Percentiles rank a stretch among this genome's conserved stretches.
Conservation (phyloP, 2,113 vertebrate species). For the Corythaixoides concolor region DNA sequence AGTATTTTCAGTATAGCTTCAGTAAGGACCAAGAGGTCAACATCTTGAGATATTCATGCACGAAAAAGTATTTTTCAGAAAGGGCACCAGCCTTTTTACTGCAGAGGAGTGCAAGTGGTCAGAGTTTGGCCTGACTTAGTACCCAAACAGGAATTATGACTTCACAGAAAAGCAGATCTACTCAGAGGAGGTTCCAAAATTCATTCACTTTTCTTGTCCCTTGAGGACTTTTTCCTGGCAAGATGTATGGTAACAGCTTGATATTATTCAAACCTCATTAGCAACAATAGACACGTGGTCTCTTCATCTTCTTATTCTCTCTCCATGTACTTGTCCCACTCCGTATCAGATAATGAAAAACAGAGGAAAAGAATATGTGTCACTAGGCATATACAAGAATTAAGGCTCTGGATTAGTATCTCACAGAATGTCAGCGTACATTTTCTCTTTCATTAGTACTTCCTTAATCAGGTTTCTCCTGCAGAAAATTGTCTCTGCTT, state of each 20-base stretch:
- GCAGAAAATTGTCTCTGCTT: not conserved
- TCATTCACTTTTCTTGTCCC: not conserved
- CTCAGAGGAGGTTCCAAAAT: not conserved
- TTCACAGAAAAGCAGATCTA: not conserved
- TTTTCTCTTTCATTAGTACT: not conserved
- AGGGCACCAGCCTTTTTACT: not conserved
- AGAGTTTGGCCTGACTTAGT: not conserved
- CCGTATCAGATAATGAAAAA: not conserved
- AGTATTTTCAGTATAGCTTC: not conserved
- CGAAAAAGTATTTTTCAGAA: not conserved
- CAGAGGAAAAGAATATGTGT: not conserved
- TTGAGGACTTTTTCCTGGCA: not conserved
- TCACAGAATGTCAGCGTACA: not conserved
- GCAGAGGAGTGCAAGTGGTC: not conserved
- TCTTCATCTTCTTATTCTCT: not conserved
- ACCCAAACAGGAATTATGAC: not conserved
- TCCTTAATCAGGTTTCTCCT: not conserved
- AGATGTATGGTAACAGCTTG: not conserved
- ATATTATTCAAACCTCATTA: slow-evolving; percentile 5
- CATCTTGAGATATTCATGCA: not conserved
- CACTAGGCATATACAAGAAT: not conserved
- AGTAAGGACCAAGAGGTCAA: not conserved
- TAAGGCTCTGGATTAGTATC: not conserved
- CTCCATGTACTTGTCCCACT: not conserved
- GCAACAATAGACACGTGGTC: not conserved